phyloP scores from a whole-genome alignment of 2,888 invertebrate species.

The Lamproptera curius region DNA sequence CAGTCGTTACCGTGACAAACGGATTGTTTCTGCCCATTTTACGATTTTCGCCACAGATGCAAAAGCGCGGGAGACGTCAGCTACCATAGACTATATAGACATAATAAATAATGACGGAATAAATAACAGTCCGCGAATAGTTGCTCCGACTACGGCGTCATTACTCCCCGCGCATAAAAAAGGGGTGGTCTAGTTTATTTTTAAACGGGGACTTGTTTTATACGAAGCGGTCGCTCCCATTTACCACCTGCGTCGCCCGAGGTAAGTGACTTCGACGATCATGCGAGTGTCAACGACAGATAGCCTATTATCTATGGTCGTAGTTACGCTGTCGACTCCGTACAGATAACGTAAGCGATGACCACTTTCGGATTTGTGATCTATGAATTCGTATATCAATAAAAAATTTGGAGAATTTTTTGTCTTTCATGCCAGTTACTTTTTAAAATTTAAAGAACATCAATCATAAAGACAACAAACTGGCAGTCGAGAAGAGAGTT shows the following conservation, averaged over 20 bases:
- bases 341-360: background rate
- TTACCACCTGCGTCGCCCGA: constrained; percentile 16
- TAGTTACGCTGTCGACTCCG: background rate
- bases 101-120: background rate
- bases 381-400: no score
- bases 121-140: background rate
- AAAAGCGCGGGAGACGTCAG: background rate
- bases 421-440: no score
- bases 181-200: constrained; percentile 10
- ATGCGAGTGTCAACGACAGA: constrained; percentile 13
- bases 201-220: constrained; percentile 12
- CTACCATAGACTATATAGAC: background rate
- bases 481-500: no score
- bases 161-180: constrained; percentile 1
- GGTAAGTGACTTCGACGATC: constrained; percentile 16
- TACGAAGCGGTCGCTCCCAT: constrained; percentile 8
- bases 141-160: no score
- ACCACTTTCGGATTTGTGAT: background rate
- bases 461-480: no score
- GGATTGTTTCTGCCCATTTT: constrained; percentile 5
- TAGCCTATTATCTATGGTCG: background rate
- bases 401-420: no score
- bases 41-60: background rate
- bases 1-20: constrained; percentile 7
- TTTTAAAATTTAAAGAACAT: no score